Evolutionary conservation across 2,888 invertebrate genomes (phyloP), one percentile per base, ranked within the genome.

Genomic region (Dinocampus coccinellae): DNA sequence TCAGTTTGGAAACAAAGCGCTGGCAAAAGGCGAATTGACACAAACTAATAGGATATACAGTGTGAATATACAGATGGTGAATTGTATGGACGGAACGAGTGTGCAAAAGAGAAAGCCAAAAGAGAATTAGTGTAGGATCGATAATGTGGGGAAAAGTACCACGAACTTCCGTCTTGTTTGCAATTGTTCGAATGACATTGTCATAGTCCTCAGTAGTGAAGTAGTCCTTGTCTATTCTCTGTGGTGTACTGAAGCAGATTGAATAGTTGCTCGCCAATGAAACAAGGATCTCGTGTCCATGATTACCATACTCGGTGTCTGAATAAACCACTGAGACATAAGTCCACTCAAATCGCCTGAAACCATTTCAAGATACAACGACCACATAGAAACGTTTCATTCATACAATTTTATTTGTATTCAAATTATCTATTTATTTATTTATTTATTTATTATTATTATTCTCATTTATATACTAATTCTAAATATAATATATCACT

Each of bases 301-400:
- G 89, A 71, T 87, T 87, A 0, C 90, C 90, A 76, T 91, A 91
- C 76, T 90, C 90, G n/a, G 89, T 89, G 78, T 90, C 89, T 42
- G 90, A 89, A 80, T 90, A 90, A 3, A 91, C 88, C 4, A 90
- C 86, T 2, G 89, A 89, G 3, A 90, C 90, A 81, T 90, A 90
- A 3, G 88, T 88, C 90, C 90, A 90, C n/a, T 85, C 82, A 79
- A 90, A 88, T 34, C 81, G 79, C 70, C 90, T 90, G 81, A 6
- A 80, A 80, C 62, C 34, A 55, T 53, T 26, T 52, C 63, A 52
- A 69, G 34, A 36, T 47, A 24, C 24, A 26, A 58, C 16, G 26
- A 63, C 13, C n/a, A n/a, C 0, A 13, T 39, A 39, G 39, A n/a
- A 39, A 39, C 39, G 13, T 39, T 2, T 39, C 39, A n/a, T n/a